Conservation (phyloP, 2,113 vertebrate species). For the Myanophis thanlyinensis region DNA sequence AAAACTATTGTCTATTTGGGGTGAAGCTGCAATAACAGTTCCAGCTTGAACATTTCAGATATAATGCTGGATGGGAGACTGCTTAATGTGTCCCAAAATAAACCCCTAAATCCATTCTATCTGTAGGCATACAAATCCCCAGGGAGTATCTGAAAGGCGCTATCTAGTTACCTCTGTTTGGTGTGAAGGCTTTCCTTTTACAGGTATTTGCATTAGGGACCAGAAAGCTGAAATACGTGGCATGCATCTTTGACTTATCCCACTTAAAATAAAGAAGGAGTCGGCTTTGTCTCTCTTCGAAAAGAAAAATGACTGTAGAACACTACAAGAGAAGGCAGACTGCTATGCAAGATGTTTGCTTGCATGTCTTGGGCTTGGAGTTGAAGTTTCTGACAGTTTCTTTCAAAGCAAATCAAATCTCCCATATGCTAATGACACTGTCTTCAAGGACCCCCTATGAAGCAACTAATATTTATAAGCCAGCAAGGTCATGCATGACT, state of each 20-base stretch:
- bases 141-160: background rate
- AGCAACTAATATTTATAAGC: slow-evolving; percentile 32
- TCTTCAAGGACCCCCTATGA: slow-evolving; percentile 12
- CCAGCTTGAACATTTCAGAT: background rate
- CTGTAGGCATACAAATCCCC: background rate
- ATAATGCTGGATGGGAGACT: background rate
- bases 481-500: slow-evolving; percentile 12
- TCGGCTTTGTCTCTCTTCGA: background rate
- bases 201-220: background rate
- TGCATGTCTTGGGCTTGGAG: background rate
- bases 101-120: background rate
- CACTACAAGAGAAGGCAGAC: background rate
- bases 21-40: background rate
- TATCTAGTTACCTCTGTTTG: background rate
- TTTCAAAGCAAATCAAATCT: slow-evolving; percentile 27
- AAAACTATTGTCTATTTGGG: background rate
- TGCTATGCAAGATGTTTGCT: background rate
- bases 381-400: background rate
- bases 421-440: slow-evolving; percentile 14
- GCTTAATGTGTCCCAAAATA: background rate
- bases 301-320: background rate
- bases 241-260: background rate
- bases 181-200: background rate
- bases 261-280: background rate
- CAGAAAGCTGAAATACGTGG: background rate